These are phyloP conservation scores for Villa cingulata DNA, from an alignment of 2,888 invertebrate species.

Conservation along the genomic window DNA sequence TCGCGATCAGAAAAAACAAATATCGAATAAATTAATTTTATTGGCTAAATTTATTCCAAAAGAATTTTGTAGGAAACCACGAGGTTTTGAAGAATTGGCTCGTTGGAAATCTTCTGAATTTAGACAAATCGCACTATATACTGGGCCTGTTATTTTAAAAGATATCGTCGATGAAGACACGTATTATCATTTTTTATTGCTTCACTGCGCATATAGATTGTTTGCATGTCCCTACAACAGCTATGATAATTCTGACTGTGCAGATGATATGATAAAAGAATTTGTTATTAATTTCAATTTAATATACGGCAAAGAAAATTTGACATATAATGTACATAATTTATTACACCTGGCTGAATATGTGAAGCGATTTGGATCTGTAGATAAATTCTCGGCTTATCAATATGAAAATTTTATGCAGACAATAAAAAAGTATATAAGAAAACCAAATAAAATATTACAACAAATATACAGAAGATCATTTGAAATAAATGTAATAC, in stretches of 20 bases:
- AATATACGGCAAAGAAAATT: neutral
- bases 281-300: slow-evolving; percentile 10
- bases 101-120: slow-evolving; percentile 13
- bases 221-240: slow-evolving; percentile 3
- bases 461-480: too few species aligned
- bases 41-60: slow-evolving; percentile 4
- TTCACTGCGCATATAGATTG: slow-evolving; percentile 6
- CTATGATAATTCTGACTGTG: slow-evolving; percentile 6
- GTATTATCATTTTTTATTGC: slow-evolving; percentile 9
- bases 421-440: neutral
- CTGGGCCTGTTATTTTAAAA: slow-evolving; percentile 13
- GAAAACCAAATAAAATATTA: neutral
- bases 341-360: slow-evolving; percentile 1
- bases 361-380: neutral
- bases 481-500: too few species aligned
- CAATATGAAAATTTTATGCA: slow-evolving; percentile 2
- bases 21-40: too few species aligned
- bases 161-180: slow-evolving; percentile 11
- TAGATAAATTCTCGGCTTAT: slow-evolving; percentile 2
- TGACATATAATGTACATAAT: neutral
- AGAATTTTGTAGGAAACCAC: slow-evolving; percentile 12
- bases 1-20: too few species aligned
- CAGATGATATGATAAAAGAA: slow-evolving; percentile 8
- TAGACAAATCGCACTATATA: slow-evolving; percentile 10
- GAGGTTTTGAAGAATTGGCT: slow-evolving; percentile 11